Evolutionary conservation across 1,140 invertebrate genomes (phyloP), one percentile per base, ranked within the genome.

Genomic region (Philopotamus ludificatus): DNA sequence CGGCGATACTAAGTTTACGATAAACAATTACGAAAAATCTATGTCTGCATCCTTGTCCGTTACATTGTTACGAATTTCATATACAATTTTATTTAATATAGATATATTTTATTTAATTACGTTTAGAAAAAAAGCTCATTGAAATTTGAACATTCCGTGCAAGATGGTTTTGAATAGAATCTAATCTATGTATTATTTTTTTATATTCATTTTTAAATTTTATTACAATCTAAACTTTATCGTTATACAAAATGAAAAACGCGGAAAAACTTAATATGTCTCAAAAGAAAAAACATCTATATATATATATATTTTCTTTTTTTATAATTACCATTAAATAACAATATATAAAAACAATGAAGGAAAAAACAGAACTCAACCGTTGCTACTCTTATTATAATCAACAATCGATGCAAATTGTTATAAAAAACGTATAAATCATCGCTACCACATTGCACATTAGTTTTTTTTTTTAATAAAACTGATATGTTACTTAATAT

Each of bases 91-190:
- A 10, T 22, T 57, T 47, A 26, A 60, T 39, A 63, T 63, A 68
- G 63, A 70, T 65, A 66, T 68, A 65, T 65, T 66, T 66, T 63
- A 63, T 63, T 66, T 70, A 58, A 53, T 70, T 70, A 63, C 55
- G 63, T 18, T 47, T 70, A 67, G 65, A 70, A 63, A 70, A 69
- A 70, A 70, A 70, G 68, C 68, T 70, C 68, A 67, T 70, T 63
- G 62, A 67, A 70, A 70, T 70, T 70, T 70, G 68, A 70, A 70
- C 68, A 70, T 70, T 70, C 60, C 54, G 68, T 70, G 68, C 68
- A 67, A 70, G 61, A 70, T 70, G 68, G 60, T 70, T 65, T 55
- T 55, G 15, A 55, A 39, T 54, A 10, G 28, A 59, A 44, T 68
- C 58, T 50, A 65, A 39, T 54, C 67, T 69, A 69, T 65, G 45